Evolutionary conservation across 1,140 invertebrate species (phyloP).

Genomic region (Meloidogyne floridensis): DNA sequence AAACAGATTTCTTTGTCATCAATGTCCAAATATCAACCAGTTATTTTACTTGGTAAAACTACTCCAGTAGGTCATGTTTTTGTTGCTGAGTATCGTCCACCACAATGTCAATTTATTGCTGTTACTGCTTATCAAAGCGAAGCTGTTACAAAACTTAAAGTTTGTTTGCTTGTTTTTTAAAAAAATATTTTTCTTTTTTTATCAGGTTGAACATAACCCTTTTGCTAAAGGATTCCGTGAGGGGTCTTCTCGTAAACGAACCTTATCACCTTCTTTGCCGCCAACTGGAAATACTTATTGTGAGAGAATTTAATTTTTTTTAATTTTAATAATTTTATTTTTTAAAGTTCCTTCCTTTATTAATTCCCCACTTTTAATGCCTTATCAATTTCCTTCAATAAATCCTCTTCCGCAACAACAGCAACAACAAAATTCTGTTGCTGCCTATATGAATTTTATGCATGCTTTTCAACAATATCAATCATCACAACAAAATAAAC

Average conservation of each 20-base stretch:
- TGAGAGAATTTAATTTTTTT: background rate
- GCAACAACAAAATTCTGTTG: background rate
- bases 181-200: background rate
- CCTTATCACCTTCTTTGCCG: slow-evolving; percentile 32
- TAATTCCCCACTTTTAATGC: background rate
- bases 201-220: slow-evolving; percentile 32
- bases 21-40: slow-evolving; percentile 48
- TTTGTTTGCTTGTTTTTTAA: background rate
- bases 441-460: background rate
- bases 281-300: background rate
- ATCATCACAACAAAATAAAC: background rate
- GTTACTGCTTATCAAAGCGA: slow-evolving; percentile 47
- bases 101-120: slow-evolving; percentile 24
- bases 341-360: slow-evolving; percentile 17
- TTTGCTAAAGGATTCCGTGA: slow-evolving; percentile 50
- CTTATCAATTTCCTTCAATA: background rate
- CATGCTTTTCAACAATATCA: background rate
- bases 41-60: slow-evolving; percentile 26
- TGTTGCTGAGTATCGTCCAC: slow-evolving; percentile 25
- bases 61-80: background rate
- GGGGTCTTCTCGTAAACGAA: slow-evolving; percentile 40
- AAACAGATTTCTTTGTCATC: slow-evolving; percentile 35
- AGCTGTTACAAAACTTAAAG: slow-evolving; percentile 32
- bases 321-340: background rate
- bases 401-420: background rate